Evolutionary conservation across 1,140 invertebrate genomes (phyloP), one percentile per base, ranked within the genome.

Genomic region (Polyergus mexicanus): DNA sequence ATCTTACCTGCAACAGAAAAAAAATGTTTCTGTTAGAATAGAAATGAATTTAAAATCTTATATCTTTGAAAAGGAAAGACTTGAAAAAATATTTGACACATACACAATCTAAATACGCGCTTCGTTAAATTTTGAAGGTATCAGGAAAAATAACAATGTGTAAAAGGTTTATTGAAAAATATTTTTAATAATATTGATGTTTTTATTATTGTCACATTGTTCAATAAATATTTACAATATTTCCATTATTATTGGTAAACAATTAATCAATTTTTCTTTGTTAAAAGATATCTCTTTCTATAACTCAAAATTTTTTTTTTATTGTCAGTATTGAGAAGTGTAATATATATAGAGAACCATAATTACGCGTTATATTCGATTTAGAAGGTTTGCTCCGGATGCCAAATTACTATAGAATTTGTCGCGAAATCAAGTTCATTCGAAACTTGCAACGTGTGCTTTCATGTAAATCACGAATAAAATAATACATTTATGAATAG

Each of bases 1-100:
- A n/a, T 51, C 68, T 88, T 69, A 85, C 86, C 83, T 80, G 68
- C 0, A 75, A 85, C 72, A 88, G 41, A 84, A 19, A 28, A 16
- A 35, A 60, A 85, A 44, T 3, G 7, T 22, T 60, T 71, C 22
- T 3, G 1, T 83, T 32, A 47, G 32, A 32, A 13, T 81, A 13
- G 1, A 72, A 72, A 83, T 47, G 35, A 5, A 56, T 69, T 22
- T 8, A 25, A 51, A 66, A 13, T 13, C 0, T 51, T 51, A 78
- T 68, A 13, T 35, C 32, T 32, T 60, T 22, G 19, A 1, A 10
- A 4, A 11, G 35, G 22, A 28, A 28, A 41, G 10, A 41, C 1
- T 68, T 16, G 1, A 44, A 22, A 25, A 3, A 22, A 78, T 11
- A 77, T 60, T 25, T 28, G 16, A 16, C 16, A 1, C 28, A 32